phyloP scores from a whole-genome alignment of 2,113 vertebrate genomes.

The Pungitius pungitius region DNA sequence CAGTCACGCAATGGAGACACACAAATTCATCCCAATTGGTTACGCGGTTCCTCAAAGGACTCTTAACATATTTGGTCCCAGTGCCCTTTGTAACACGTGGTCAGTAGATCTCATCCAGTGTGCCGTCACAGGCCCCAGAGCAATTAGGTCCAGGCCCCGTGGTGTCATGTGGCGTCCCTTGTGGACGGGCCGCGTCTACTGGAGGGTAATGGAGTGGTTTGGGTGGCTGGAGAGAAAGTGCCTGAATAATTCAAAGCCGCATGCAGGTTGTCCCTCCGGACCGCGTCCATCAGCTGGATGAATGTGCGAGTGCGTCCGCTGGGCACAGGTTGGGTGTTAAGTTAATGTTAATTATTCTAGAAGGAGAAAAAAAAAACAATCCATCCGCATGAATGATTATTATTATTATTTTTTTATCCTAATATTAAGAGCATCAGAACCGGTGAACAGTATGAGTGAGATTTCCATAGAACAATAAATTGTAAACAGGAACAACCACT shows the following conservation, averaged over 20 bases:
- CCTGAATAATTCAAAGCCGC: conserved; percentile 79
- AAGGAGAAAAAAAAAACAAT: neutral
- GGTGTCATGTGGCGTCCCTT: conserved; percentile 77
- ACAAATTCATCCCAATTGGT: conserved; percentile 34
- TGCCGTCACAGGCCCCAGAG: conserved; percentile 53
- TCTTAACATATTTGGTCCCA: conserved; percentile 1
- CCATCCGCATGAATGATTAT: neutral
- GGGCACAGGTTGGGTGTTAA: conserved; percentile 30
- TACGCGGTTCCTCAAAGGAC: conserved; percentile 6
- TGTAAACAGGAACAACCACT: conserved; percentile 37
- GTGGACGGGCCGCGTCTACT: conserved; percentile 66
- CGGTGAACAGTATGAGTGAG: neutral
- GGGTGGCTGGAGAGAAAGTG: conserved; percentile 79
- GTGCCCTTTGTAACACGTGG: conserved; percentile 24
- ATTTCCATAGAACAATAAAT: neutral
- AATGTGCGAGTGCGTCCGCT: conserved; percentile 44
- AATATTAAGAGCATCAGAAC: neutral
- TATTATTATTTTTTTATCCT: too few species aligned
- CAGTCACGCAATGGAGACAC: conserved; percentile 24
- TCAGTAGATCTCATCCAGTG: conserved; percentile 54
- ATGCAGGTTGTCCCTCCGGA: conserved; percentile 50
- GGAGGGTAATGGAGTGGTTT: conserved; percentile 78
- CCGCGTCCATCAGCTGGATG: conserved; percentile 40
- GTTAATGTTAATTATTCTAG: conserved; percentile 26
- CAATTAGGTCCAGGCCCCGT: conserved; percentile 65